phyloP scores from a whole-genome alignment of 1,140 invertebrate species.

The Steinernema khuongi region DNA sequence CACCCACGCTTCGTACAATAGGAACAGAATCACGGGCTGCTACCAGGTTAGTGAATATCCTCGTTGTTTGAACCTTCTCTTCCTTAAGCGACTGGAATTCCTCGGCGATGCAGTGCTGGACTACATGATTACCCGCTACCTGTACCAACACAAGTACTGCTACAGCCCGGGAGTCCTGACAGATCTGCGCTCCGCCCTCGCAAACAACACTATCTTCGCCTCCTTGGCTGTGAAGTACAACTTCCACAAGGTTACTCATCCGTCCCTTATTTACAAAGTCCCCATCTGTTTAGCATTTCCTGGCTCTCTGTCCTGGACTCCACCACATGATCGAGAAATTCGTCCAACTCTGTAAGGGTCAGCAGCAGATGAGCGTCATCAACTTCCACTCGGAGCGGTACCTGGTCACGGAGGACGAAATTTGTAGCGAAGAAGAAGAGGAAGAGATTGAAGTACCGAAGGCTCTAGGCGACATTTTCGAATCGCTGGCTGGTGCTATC shows the following conservation, averaged over 20 bases:
- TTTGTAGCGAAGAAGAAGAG: conserved; percentile 56
- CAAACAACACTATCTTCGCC: conserved; percentile 99
- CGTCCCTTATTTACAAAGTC: background rate
- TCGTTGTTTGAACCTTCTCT: background rate
- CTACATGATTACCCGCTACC: conserved; percentile 88
- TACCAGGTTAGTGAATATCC: conserved; percentile 68
- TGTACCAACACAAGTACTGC: conserved; percentile 85
- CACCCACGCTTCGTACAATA: conserved; percentile 90
- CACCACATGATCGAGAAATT: conserved; percentile 87
- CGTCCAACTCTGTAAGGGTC: conserved; percentile 86
- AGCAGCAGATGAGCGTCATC: conserved; percentile 61
- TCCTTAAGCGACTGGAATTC: conserved; percentile 76
- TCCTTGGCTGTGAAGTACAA: conserved; percentile 89
- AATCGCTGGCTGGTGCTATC: conserved; percentile 93
- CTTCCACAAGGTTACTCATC: conserved; percentile 74
- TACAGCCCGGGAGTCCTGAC: conserved; percentile 88
- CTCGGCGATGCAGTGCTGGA: conserved; percentile 94
- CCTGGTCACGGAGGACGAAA: conserved; percentile 54
- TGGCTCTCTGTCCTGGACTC: conserved; percentile 82
- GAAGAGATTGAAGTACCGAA: conserved; percentile 97
- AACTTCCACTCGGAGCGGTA: conserved; percentile 52
- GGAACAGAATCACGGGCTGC: conserved; percentile 88
- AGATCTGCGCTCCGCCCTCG: conserved; percentile 89
- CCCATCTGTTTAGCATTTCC: conserved; percentile 68
- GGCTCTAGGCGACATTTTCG: conserved; percentile 96